Base-by-base conservation (phyloP, 2,797 vertebrate species). In the Bradypus variegatus region DNA sequence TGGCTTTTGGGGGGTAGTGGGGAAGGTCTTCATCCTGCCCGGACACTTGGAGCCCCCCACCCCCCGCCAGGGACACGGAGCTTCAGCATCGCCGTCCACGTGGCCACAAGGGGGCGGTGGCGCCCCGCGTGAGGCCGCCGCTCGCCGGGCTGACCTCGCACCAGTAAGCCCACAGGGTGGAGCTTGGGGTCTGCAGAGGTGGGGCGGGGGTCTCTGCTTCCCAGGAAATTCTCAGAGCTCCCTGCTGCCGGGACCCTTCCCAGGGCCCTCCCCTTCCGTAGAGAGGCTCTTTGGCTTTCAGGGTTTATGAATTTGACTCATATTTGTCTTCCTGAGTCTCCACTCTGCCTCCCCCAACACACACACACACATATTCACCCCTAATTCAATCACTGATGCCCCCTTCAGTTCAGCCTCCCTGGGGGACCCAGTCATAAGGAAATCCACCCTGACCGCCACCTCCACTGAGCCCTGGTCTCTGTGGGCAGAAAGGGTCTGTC, bases 101-200 rank as follows among this genome's bases (percentile, higher is more conserved):
- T 87, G 90, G 50, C 95, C 96, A 96, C 95, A 31, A 93, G 96
- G 88, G 94, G 95, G 96, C 96, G 93, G 95, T 93, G 89, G 92
- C 14, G 38, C 25, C 86, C 33, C 33, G 5, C 4, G 69, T 11
- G 84, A 91, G 55, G 55, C 5, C 55, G 5, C 55, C 18, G 6
- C 55, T 6, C 55, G 19, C 55, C 55, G 19, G 6, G 3, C 55
- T 58, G 55, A 19, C 5, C 55, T 58, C 55, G 14, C 15, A 53
- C 4, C 27, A 18, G 3, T 31, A 12, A 6, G 55, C 12, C 0
- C 19, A 27, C 72, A 0, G 6, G 29, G 3, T 0, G 1, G 23
- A 0, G 8, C 31, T 12, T 18, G 55, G 50, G 80, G 29, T 38
- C 94, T 29, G 85, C 16, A 8, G 72, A 65, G 31, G 11, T 4